phyloP scores from a whole-genome alignment of 2,797 vertebrate genomes.

The Rhynchonycteris naso region DNA sequence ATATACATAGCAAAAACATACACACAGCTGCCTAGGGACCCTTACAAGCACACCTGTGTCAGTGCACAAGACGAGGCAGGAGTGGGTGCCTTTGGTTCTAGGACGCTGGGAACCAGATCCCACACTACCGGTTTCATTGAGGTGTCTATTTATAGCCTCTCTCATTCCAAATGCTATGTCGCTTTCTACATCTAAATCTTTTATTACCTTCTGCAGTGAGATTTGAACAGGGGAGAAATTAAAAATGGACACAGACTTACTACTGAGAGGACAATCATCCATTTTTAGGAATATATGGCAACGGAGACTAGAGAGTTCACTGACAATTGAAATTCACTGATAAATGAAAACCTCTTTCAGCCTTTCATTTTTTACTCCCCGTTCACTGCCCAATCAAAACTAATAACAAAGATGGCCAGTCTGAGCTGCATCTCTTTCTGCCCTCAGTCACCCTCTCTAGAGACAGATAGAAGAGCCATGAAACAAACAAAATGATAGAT shows the following conservation, averaged over 20 bases:
- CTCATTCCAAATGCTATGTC: constrained; percentile 74
- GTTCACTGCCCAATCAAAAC: background rate
- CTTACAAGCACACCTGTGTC: background rate
- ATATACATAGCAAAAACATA: background rate
- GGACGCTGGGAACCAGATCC: constrained; percentile 40
- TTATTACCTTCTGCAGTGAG: constrained; percentile 77
- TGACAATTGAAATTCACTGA: constrained; percentile 25
- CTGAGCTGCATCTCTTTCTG: background rate
- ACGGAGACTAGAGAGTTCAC: background rate
- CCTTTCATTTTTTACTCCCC: background rate
- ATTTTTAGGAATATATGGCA: background rate
- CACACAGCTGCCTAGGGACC: background rate
- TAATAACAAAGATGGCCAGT: background rate
- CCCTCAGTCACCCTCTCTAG: background rate
- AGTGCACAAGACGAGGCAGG: background rate
- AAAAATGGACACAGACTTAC: constrained; percentile 75
- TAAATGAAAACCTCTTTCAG: background rate
- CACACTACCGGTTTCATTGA: constrained; percentile 64
- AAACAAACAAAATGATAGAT: background rate
- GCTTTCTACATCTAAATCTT: constrained; percentile 83
- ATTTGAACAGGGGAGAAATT: constrained; percentile 64
- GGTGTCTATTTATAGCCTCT: constrained; percentile 71
- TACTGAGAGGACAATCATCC: background rate
- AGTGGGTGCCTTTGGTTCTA: background rate
- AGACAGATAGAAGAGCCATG: background rate